Conservation (phyloP, 1,140 invertebrate genomes). For the Holcopasites calliopsidis region DNA sequence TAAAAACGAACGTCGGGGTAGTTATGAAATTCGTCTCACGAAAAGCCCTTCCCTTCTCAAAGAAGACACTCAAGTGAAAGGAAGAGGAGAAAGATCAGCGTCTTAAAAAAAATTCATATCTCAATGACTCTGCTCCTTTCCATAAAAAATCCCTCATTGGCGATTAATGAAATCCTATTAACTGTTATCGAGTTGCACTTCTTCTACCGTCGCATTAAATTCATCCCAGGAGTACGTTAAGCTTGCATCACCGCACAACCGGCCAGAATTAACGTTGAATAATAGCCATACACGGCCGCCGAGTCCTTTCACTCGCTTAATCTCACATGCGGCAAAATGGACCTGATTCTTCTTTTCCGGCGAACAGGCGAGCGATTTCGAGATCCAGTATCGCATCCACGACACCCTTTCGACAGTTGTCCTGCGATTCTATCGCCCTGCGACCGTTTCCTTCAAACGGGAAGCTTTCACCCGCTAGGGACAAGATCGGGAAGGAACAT, state of each 20-base stretch:
- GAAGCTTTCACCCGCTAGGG: no score
- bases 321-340: background rate
- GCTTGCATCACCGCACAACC: background rate
- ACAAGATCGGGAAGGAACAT: no score
- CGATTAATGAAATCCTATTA: background rate
- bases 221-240: background rate
- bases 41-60: background rate
- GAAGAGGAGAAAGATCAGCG: background rate
- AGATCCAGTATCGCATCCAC: no score
- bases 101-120: background rate
- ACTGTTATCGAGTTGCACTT: background rate
- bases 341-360: background rate
- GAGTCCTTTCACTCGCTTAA: background rate
- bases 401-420: no score
- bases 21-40: no score
- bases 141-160: background rate
- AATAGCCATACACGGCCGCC: background rate
- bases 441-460: background rate
- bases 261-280: background rate
- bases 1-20: no score
- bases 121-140: background rate
- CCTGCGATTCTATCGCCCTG: no score
- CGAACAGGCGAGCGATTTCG: no score
- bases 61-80: conserved; percentile 9
- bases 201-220: background rate